Base-by-base conservation (phyloP, 92 coral and sea anemone genomes). In the Nematostella vectensis region DNA sequence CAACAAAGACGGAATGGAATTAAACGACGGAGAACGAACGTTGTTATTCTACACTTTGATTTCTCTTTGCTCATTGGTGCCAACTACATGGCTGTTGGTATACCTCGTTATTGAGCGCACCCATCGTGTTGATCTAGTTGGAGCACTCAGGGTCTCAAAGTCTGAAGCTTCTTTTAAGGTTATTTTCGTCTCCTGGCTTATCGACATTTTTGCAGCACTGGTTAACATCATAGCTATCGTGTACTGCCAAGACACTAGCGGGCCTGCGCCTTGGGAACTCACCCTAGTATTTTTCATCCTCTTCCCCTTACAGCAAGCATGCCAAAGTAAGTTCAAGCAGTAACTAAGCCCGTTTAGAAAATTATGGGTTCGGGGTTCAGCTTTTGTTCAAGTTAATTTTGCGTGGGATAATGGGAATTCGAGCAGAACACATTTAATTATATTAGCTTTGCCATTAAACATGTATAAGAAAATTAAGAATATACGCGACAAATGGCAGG, bases 131-230 rank as follows among this genome's bases (percentile, higher is more conserved):
- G 76, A 69, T 42, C 40, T 59, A 29, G 76, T 69, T 27, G 76
- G 76, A 0, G 59, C 42, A 26, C 54, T 38, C 43, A 58, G 70
- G 10, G 53, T 69, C 27, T 27, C 49, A 31, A 40, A 60, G 28
- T 30, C 58, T 11, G 56, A 60, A 38, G 69, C 76, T 2, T 69
- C 69, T 6, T 61, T 70, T 49, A 70, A 70, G 54, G 77, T 70
- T 27, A 69, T 63, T 0, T 36, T 53, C 26, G 30, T 70, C 3
- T 70, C 77, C 24, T 70, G 70, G 70, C 36, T 70, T n/a, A 52
- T 70, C 39, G 42, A 65, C 9, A 57, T 65, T 40, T 36, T 61
- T 6, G 69, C 30, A 26, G 50, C 63, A 15, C 29, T 70, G 15
- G 58, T 70, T 33, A 30, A 66, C 18, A 13, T 62, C 20, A 70